Evolutionary conservation across 2,797 vertebrate genomes (phyloP).

Genomic region (Propithecus deckenii): DNA sequence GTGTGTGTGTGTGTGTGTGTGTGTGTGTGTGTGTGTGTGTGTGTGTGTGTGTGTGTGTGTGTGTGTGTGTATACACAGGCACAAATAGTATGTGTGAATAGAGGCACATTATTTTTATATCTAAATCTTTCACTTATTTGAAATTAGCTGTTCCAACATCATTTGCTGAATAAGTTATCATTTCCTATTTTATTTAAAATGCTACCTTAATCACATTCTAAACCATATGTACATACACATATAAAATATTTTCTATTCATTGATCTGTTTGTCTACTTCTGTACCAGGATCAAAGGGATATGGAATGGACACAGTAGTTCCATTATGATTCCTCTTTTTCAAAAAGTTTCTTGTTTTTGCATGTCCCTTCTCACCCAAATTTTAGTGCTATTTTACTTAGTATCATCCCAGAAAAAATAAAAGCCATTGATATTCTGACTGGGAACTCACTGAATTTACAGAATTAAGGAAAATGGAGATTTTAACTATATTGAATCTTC

Average conservation of each 20-base stretch:
- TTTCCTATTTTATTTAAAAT: background rate
- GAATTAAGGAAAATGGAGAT: background rate
- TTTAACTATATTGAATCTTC: background rate
- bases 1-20: background rate
- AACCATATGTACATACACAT: background rate
- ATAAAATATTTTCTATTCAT: background rate
- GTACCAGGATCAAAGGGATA: background rate
- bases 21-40: background rate
- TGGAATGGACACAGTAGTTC: background rate
- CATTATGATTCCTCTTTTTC: background rate
- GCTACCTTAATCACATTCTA: background rate
- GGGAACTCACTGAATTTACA: background rate
- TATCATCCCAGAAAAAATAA: background rate
- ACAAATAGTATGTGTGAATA: background rate
- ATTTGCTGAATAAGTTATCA: background rate
- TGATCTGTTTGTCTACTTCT: background rate
- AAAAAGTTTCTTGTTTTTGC: background rate
- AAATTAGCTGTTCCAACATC: background rate
- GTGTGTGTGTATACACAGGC: accelerated
- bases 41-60: background rate
- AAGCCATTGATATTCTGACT: background rate
- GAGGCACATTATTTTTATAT: background rate
- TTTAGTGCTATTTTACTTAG: background rate
- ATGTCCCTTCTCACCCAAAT: background rate
- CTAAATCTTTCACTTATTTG: background rate